Conservation (phyloP, 2,888 invertebrate species). For the Ditylenchus weischeri region DNA sequence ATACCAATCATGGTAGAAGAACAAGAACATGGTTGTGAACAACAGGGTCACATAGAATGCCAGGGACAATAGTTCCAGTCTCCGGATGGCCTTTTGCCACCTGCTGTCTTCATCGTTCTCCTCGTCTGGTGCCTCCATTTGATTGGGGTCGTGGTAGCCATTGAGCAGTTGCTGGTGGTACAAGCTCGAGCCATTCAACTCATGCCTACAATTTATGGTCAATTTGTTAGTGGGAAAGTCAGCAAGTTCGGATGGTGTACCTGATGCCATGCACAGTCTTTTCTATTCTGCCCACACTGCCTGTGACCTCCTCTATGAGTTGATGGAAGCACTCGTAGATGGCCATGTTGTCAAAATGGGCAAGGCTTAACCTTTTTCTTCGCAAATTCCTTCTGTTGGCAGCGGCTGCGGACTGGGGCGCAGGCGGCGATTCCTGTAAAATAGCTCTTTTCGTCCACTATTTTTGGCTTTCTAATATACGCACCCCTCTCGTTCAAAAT, state of each 20-base stretch:
- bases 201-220: slow-evolving; percentile 39
- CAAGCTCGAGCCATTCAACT: slow-evolving; percentile 28
- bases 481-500: too few species aligned
- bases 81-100: slow-evolving; percentile 54
- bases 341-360: slow-evolving; percentile 54
- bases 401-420: slow-evolving; percentile 21
- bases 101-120: slow-evolving; percentile 45
- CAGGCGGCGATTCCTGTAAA: slow-evolving; percentile 39
- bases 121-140: slow-evolving; percentile 29
- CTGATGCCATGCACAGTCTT: slow-evolving; percentile 44
- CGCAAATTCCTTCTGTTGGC: slow-evolving; percentile 7
- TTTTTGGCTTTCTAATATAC: too few species aligned
- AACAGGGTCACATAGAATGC: slow-evolving; percentile 54
- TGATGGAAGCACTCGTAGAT: slow-evolving; percentile 56
- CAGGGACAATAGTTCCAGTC: slow-evolving; percentile 53
- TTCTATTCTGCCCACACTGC: slow-evolving; percentile 45
- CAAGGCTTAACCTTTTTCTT: slow-evolving; percentile 46
- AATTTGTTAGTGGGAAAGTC: not conserved
- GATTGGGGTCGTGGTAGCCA: not conserved
- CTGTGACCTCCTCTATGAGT: slow-evolving; percentile 48
- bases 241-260: slow-evolving; percentile 25
- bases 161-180: slow-evolving; percentile 30
- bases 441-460: not conserved
- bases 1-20: slow-evolving; percentile 58
- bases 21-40: slow-evolving; percentile 50